These are phyloP conservation scores for Drosophila borborema DNA, from an alignment of 2,888 invertebrate genomes.

Conservation along the genomic window DNA sequence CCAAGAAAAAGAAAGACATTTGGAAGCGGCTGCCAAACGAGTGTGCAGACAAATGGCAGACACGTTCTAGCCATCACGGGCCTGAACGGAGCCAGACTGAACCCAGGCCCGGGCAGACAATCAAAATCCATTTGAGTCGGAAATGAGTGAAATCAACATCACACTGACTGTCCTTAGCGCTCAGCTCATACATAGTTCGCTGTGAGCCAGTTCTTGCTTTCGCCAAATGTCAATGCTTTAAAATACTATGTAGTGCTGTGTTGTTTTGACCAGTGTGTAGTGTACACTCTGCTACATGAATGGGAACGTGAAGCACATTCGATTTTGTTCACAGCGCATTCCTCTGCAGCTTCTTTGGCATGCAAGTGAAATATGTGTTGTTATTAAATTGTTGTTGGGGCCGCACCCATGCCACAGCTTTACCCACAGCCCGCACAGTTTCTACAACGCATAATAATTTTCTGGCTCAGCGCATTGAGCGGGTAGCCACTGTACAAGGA, in stretches of 20 bases:
- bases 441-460: constrained; percentile 73
- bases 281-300: constrained; percentile 40
- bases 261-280: not conserved
- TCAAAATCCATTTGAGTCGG: constrained; percentile 81
- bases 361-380: constrained; percentile 79
- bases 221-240: constrained; percentile 71
- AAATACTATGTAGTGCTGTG: constrained; percentile 42
- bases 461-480: constrained; percentile 59
- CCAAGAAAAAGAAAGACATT: constrained; percentile 76
- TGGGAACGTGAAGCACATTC: constrained; percentile 40
- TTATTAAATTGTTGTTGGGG: constrained; percentile 77
- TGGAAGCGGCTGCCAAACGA: constrained; percentile 65
- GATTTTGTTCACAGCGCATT: constrained; percentile 62
- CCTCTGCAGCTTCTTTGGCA: constrained; percentile 72
- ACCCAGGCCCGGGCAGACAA: constrained; percentile 62
- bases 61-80: constrained; percentile 68
- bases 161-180: constrained; percentile 35
- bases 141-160: constrained; percentile 77
- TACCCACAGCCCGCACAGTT: constrained; percentile 4
- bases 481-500: constrained; percentile 47
- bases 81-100: constrained; percentile 3
- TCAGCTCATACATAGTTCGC: constrained; percentile 8
- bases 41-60: constrained; percentile 78
- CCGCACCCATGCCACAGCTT: constrained; percentile 44
- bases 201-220: constrained; percentile 13